Evolutionary conservation across 53 echinoderm and acorn worm genomes (phyloP).

Genomic region (Patiria pectinifera): DNA sequence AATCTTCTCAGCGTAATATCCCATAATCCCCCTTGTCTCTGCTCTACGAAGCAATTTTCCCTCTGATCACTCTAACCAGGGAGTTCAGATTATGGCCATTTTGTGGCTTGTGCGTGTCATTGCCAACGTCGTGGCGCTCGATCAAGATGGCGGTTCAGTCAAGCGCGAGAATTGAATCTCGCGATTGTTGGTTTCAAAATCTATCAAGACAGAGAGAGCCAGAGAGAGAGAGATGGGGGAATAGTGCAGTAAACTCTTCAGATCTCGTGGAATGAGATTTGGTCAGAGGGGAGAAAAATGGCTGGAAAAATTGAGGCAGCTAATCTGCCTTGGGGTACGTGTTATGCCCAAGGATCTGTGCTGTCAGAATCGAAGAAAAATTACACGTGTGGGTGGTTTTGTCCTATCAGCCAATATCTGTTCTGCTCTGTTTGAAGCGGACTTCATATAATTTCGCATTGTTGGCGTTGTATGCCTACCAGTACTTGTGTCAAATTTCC

Average conservation of each 20-base stretch:
- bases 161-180: slow-evolving; percentile 7
- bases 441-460: neutral
- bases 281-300: neutral
- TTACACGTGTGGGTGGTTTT: neutral
- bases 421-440: neutral
- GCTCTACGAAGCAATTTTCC: no score
- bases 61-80: neutral
- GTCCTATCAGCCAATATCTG: neutral
- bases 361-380: neutral
- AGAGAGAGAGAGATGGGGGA: neutral
- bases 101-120: neutral
- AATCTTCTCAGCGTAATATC: no score
- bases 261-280: neutral
- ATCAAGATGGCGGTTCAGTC: neutral
- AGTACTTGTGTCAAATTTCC: no score
- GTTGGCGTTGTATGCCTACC: neutral
- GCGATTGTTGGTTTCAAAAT: neutral
- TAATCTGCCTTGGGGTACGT: neutral
- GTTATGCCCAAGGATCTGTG: neutral
- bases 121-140: neutral
- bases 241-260: neutral
- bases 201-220: neutral
- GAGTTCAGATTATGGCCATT: neutral
- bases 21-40: no score
- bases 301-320: neutral